A percentile compares a stretch with the other conserved stretches of the same genome.
These are phyloP conservation scores for Novumbra hubbsi DNA, from an alignment of 2,797 vertebrate genomes.

Conservation along the genomic window DNA sequence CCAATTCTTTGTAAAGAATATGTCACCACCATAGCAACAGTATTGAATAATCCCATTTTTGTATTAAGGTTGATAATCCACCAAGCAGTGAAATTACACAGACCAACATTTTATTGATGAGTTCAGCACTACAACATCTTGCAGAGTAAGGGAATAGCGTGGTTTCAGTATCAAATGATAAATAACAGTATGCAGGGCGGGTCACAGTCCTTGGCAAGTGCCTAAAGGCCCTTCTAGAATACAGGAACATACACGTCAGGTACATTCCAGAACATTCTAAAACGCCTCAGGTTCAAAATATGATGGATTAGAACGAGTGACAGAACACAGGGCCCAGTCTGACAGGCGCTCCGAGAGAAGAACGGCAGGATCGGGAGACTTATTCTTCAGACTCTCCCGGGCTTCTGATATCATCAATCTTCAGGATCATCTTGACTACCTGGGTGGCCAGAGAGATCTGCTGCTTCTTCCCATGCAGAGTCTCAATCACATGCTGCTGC, in stretches of 20 bases:
- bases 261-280: neutral
- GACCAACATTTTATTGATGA: conserved; percentile 76
- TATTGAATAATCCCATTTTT: neutral
- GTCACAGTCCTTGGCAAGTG: conserved; percentile 62
- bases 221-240: conserved; percentile 39
- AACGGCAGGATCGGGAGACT: conserved; percentile 22
- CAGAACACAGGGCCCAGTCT: conserved; percentile 28
- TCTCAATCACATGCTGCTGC: conserved; percentile 96
- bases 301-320: conserved; percentile 7
- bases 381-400: conserved; percentile 92
- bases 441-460: conserved; percentile 95
- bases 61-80: neutral
- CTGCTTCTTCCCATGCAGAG: conserved; percentile 96
- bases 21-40: neutral
- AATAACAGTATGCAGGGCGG: conserved; percentile 73
- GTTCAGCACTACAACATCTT: conserved; percentile 66
- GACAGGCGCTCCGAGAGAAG: conserved; percentile 1
- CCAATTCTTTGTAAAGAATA: too few species aligned
- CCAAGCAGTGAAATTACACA: conserved; percentile 35
- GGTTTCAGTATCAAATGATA: conserved; percentile 75
- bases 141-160: conserved; percentile 54
- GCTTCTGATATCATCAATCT: conserved; percentile 95
- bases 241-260: neutral
- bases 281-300: neutral
- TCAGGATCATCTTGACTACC: conserved; percentile 98